Percentiles rank a stretch among this genome's conserved stretches.
Conservation (phyloP, 2,888 invertebrate genomes). For the Parnassius smintheus region DNA sequence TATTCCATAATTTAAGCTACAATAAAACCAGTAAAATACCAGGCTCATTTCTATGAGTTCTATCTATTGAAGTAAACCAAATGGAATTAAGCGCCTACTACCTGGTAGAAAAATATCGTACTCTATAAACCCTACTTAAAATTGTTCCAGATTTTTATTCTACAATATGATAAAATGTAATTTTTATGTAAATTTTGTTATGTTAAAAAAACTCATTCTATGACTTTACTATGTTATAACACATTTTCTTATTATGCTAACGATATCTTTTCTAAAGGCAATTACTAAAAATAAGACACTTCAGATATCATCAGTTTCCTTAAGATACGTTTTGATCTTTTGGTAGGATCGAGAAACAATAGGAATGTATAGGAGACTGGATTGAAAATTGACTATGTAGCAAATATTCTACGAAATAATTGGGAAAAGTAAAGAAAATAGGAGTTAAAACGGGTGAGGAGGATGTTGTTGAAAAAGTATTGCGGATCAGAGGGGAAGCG, state of each 20-base stretch:
- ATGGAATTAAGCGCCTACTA: conserved; percentile 70
- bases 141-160: conserved; percentile 62
- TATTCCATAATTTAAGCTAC: conserved; percentile 63
- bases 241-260: conserved; percentile 74
- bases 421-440: conserved; percentile 12
- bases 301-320: conserved; percentile 72
- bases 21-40: conserved; percentile 62
- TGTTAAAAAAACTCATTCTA: conserved; percentile 54
- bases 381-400: conserved; percentile 38
- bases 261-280: conserved; percentile 74
- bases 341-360: conserved; percentile 55
- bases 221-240: conserved; percentile 66
- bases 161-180: conserved; percentile 55
- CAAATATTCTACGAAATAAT: conserved; percentile 11
- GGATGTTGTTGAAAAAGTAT: conserved; percentile 76
- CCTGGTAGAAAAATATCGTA: conserved; percentile 73
- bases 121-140: conserved; percentile 71
- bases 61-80: conserved; percentile 65
- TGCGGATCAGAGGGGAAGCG: conserved; percentile 77
- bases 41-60: conserved; percentile 62
- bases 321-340: conserved; percentile 57
- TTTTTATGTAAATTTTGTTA: conserved; percentile 49
- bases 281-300: conserved; percentile 80
- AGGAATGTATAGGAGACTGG: conserved; percentile 71
- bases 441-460: conserved; percentile 65